Conservation (phyloP, 2,888 invertebrate species). For the Brachypalpus laphriformis region DNA sequence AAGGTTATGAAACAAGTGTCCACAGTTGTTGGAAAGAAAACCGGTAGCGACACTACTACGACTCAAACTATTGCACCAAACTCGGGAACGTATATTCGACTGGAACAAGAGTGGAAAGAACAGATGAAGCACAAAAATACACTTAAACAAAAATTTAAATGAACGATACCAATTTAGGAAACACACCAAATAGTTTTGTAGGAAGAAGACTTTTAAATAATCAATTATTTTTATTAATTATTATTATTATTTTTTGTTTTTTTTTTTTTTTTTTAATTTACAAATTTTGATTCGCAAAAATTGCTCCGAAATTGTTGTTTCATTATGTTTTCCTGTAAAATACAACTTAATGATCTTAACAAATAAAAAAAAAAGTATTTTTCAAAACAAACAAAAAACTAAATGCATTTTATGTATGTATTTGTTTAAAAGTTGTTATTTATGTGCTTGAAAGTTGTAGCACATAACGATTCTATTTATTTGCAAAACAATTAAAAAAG, state of each 20-base stretch:
- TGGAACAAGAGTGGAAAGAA: conserved; percentile 92
- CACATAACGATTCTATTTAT: conserved; percentile 51
- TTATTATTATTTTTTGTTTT: conserved; percentile 6
- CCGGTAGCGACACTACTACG: conserved; percentile 78
- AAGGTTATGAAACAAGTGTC: conserved; percentile 85
- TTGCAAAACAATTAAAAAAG: conserved; percentile 34
- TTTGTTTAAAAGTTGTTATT: conserved; percentile 28
- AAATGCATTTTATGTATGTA: conserved; percentile 58
- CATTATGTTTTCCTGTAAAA: conserved; percentile 31
- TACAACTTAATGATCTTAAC: conserved; percentile 31
- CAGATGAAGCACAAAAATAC: conserved; percentile 79
- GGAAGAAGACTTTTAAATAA: conserved; percentile 43
- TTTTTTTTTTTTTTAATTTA: conserved; percentile 46
- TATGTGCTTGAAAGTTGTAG: conserved; percentile 26
- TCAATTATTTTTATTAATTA: conserved; percentile 53
- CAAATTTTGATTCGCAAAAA: conserved; percentile 65
- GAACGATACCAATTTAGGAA: neutral
- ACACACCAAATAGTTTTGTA: neutral
- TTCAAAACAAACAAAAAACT: conserved; percentile 40
- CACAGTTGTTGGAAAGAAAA: conserved; percentile 80
- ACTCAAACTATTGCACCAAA: conserved; percentile 76
- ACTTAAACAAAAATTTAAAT: conserved; percentile 68
- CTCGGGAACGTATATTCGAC: conserved; percentile 89
- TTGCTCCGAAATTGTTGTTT: conserved; percentile 44
- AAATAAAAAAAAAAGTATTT: conserved; percentile 35